Evolutionary conservation across 1,140 invertebrate species (phyloP), one percentile per base, ranked within the genome.

Genomic region (Tenebrio molitor): DNA sequence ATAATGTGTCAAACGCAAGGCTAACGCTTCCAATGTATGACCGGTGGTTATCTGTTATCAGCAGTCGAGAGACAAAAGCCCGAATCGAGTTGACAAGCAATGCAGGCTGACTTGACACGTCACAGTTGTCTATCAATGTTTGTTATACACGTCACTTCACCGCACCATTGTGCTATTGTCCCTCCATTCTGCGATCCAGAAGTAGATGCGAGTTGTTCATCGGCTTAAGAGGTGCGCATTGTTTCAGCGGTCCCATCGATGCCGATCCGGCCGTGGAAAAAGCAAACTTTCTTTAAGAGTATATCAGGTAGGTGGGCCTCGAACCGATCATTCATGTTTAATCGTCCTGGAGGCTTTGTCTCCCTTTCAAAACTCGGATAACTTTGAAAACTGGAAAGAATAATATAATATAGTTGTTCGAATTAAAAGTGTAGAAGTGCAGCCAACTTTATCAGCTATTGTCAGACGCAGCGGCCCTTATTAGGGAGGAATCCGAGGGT

Each of bases 71-170:
- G 41, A 72, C 44, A 64, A 72, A 72, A 64, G 63, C 21, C 34
- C 62, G 46, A 39, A 72, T 72, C 67, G 63, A 72, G 39, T 58
- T 72, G 70, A 72, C 70, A 72, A 67, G 70, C 70, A 63, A 72
- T 72, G 70, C 70, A 72, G 70, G 70, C 50, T 50, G 44, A 72
- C 70, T 72, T 72, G 70, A 72, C 70, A 72, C 70, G 70, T 72
- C 70, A 67, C 64, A 72, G 65, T 68, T 68, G 70, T 72, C 70
- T 72, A 65, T 72, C 70, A 72, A 72, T 72, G 63, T 71, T n/a
- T 71, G 69, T 72, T 67, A 58, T 72, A 72, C 70, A 72, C 70
- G 70, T 72, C 70, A 72, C 70, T 72, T 72, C 70, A 72, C 70
- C 46, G 70, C 63, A 44, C 63, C 44, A 72, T 72, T 72, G 25